Base-by-base conservation (phyloP, 2,113 vertebrate genomes). In the Symphodus melops region DNA sequence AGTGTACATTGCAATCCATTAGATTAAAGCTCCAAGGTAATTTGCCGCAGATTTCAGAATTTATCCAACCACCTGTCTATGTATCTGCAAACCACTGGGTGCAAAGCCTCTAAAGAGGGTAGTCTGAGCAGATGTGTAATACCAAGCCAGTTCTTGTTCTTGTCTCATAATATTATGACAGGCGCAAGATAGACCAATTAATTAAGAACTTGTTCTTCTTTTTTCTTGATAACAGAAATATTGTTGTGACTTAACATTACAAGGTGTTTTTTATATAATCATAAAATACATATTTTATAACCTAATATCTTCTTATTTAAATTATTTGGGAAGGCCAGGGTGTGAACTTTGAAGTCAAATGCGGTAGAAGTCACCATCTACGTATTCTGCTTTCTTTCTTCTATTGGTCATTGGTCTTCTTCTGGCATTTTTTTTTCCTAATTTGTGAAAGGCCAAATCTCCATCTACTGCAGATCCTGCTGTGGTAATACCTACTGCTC, bases 41-140 rank as follows among this genome's bases (percentile, higher is more conserved):
- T 91, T 63, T 83, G 77, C 25, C 25, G 46, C 75, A 84, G 78
- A 91, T 88, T 81, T 70, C 48, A 68, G 61, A 82, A 79, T 80
- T 75, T 81, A 79, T 70, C 75, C 58, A 68, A 82, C 86, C 90
- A 92, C 86, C 88, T 91, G 89, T 83, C 59, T 83, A 62, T 59
- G 53, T 55, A 68, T 81, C 58, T 68, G 66, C 62, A 59, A 85
- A 76, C 65, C 37, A 52, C 21, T 25, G 42, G 49, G 25, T 68
- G 54, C 58, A 58, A 81, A 77, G 39, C 68, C 58, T 62, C 25
- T 3, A 9, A n/a, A 14, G 11, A 53, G 11, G 39, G 63, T 52
- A 53, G 28, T 62, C 42, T 12, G 56, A 90, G 72, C 82, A 80
- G 68, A 75, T 89, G 81, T 77, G 65, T 79, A 55, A 44, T 21